Conservation (phyloP, 2,888 invertebrate genomes). For the Embidobia sp. region DNA sequence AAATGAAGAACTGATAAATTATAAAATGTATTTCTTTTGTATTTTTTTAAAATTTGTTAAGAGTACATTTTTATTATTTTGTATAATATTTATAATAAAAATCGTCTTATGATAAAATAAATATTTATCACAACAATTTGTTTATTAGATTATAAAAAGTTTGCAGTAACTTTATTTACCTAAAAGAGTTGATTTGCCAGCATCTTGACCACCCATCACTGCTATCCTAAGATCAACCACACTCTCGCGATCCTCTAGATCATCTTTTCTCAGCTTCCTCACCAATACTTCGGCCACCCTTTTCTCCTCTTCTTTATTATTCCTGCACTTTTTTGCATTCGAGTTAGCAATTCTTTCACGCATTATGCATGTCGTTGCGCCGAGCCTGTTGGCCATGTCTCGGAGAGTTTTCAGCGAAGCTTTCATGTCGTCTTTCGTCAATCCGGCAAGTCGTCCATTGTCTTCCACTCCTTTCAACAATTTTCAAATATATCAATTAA, state of each 20-base stretch:
- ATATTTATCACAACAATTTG: too few relatives aligned
- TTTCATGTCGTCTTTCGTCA: conserved; percentile 91
- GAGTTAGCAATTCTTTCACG: conserved; percentile 85
- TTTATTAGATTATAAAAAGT: too few relatives aligned
- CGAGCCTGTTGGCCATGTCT: conserved; percentile 93
- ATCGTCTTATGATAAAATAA: too few relatives aligned
- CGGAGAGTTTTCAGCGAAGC: conserved; percentile 92
- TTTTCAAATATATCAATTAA: too few relatives aligned
- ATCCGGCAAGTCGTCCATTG: conserved; percentile 92
- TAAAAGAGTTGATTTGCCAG: conserved; percentile 97
- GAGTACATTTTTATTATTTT: too few relatives aligned
- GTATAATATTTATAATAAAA: too few relatives aligned
- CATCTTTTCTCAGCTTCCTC: conserved; percentile 86
- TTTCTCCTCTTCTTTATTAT: conserved; percentile 79
- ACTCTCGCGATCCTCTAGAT: conserved; percentile 89
- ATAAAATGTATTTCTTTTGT: too few relatives aligned
- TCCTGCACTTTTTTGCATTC: conserved; percentile 69
- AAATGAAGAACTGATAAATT: too few relatives aligned
- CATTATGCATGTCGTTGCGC: conserved; percentile 90
- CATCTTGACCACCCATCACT: conserved; percentile 97
- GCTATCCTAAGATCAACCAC: conserved; percentile 93
- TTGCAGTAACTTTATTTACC: too few relatives aligned
- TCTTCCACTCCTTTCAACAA: conserved; percentile 89
- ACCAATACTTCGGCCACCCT: conserved; percentile 94
- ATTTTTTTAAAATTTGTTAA: too few relatives aligned